A percentile compares a stretch with the other conserved stretches of the same genome.
Conservation (phyloP, 2,113 vertebrate species). For the Sander vitreus region DNA sequence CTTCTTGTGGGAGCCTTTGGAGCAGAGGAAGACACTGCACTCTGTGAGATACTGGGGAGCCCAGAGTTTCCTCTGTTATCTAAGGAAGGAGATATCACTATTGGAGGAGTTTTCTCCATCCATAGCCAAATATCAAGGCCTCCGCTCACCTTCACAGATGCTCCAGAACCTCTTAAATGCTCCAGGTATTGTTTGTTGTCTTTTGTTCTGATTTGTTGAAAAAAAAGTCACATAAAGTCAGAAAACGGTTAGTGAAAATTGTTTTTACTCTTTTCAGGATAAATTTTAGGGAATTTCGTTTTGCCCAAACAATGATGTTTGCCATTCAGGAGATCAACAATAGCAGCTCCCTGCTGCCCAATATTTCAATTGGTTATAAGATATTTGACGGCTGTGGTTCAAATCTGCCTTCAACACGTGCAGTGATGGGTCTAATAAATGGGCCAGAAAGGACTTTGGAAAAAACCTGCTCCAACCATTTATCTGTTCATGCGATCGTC, state of each 20-base stretch:
- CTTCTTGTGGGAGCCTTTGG: slow-evolving; percentile 40
- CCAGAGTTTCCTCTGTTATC: slow-evolving; percentile 76
- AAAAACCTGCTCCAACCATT: slow-evolving; percentile 62
- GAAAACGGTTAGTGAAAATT: neutral
- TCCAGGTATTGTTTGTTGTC: slow-evolving; percentile 69
- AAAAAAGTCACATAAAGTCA: neutral
- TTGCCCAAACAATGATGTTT: slow-evolving; percentile 85
- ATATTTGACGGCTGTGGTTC: slow-evolving; percentile 84
- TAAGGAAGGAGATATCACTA: slow-evolving; percentile 77
- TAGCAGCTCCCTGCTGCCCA: slow-evolving; percentile 77
- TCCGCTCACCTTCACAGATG: slow-evolving; percentile 57
- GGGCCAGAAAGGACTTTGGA: slow-evolving; percentile 54
- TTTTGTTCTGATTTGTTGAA: neutral
- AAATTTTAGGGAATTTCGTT: slow-evolving; percentile 82
- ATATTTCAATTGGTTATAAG: slow-evolving; percentile 81
- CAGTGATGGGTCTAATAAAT: slow-evolving; percentile 81
- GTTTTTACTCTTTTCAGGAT: slow-evolving; percentile 63
- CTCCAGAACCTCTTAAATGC: slow-evolving; percentile 72
- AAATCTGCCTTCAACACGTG: slow-evolving; percentile 74
- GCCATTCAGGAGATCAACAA: slow-evolving; percentile 86
- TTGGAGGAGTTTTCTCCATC: slow-evolving; percentile 82
- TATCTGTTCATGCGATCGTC: slow-evolving; percentile 81
- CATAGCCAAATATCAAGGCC: slow-evolving; percentile 70
- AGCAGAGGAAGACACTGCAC: slow-evolving; percentile 31
- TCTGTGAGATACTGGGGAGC: slow-evolving; percentile 74